phyloP scores from a whole-genome alignment of 53 echinoderm and acorn worm species.

The Temnopleurus reevesii region DNA sequence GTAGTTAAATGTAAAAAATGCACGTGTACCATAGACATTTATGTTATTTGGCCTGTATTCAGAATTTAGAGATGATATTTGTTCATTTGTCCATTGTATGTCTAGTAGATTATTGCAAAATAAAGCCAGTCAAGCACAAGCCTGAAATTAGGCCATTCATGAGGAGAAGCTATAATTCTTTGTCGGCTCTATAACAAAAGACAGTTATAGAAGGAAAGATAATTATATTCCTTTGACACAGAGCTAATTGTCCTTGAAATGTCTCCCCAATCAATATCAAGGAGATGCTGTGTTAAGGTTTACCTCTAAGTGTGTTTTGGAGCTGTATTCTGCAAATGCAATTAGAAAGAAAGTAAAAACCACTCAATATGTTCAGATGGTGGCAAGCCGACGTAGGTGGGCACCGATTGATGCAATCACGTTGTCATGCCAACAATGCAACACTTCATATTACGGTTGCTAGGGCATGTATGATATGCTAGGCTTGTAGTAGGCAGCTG shows the following conservation, averaged over 20 bases:
- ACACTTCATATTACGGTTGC: conserved; percentile 20
- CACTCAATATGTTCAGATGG: background rate
- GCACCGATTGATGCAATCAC: conserved; percentile 34
- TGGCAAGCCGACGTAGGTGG: background rate
- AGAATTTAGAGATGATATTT: too few species aligned
- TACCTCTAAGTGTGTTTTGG: background rate
- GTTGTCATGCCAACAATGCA: conserved; percentile 19
- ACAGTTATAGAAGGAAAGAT: background rate
- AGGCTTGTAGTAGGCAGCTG: background rate
- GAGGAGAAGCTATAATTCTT: background rate
- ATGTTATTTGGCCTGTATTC: too few species aligned
- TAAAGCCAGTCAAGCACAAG: background rate
- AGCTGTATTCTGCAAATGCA: background rate
- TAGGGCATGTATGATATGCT: conserved; percentile 11
- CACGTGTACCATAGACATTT: background rate
- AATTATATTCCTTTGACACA: background rate
- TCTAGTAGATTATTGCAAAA: background rate
- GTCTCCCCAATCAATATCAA: background rate
- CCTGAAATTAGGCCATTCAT: background rate
- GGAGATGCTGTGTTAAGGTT: background rate
- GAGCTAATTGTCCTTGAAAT: conserved; percentile 11
- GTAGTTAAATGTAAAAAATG: background rate
- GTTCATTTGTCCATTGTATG: background rate
- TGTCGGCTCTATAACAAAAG: background rate
- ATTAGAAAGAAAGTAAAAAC: background rate